Percentiles rank a stretch among this genome's conserved stretches.
These are phyloP conservation scores for Drosophila peninsularis DNA, from an alignment of 2,888 invertebrate genomes.

Conservation along the genomic window DNA sequence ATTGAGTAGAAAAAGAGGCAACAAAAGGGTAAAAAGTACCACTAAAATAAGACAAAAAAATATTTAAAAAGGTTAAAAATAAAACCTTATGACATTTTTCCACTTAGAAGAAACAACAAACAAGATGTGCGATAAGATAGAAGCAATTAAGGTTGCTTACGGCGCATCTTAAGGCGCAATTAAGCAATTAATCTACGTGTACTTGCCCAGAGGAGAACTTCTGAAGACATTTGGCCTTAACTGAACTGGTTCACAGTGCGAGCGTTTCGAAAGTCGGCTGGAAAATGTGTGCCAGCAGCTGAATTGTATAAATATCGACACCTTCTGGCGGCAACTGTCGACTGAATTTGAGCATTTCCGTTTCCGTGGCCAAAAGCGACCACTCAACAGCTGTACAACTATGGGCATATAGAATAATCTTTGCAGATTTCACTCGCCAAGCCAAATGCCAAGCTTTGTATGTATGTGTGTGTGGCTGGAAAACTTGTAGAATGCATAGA, in stretches of 20 bases:
- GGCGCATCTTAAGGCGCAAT: conserved; percentile 38
- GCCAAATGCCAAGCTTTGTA: conserved; percentile 67
- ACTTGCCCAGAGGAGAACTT: conserved; percentile 7
- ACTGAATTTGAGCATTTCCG: conserved; percentile 68
- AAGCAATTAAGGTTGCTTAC: conserved; percentile 44
- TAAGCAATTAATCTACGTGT: conserved; percentile 48
- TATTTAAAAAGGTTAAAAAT: conserved; percentile 3
- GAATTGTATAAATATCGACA: conserved; percentile 48
- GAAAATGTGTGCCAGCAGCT: conserved; percentile 42
- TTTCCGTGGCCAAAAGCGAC: conserved; percentile 58
- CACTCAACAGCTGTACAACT: conserved; percentile 18
- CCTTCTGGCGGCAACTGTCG: conserved; percentile 53
- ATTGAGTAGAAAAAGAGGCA: conserved; percentile 13
- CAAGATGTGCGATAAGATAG: conserved; percentile 49
- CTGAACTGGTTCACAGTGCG: conserved; percentile 6
- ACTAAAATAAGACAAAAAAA: conserved; percentile 3
- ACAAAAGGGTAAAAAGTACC: not conserved
- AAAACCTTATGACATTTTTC: conserved; percentile 42
- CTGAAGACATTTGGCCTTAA: conserved; percentile 9
- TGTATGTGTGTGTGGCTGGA: conserved; percentile 50
- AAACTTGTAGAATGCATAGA: conserved; percentile 75
- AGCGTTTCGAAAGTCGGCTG: conserved; percentile 37
- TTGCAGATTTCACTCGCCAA: conserved; percentile 60
- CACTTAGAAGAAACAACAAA: conserved; percentile 35
- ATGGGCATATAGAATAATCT: conserved; percentile 52